phyloP scores from a whole-genome alignment of 2,113 vertebrate species.

The Tonatia bakeri region DNA sequence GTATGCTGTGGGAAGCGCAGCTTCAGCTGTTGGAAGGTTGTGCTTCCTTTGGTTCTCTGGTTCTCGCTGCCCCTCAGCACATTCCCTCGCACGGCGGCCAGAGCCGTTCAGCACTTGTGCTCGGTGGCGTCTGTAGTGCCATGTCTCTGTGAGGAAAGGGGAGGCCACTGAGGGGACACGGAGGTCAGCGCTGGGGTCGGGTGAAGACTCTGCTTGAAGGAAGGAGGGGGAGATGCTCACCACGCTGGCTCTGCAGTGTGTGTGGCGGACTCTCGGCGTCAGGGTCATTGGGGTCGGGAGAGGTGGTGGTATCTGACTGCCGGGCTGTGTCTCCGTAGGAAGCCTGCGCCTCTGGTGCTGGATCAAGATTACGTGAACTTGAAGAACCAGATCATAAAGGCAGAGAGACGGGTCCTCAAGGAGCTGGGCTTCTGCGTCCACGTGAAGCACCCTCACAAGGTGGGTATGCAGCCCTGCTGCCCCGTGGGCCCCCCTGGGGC shows the following conservation, averaged over 20 bases:
- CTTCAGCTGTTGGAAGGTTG: too few species aligned
- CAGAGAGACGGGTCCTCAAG: conserved; percentile 88
- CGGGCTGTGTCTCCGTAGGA: conserved; percentile 72
- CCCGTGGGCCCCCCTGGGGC: fast-evolving
- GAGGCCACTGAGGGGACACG: too few species aligned
- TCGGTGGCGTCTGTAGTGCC: not conserved
- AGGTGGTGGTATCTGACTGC: not conserved
- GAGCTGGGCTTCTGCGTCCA: conserved; percentile 92
- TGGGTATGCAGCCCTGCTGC: conserved; percentile 68
- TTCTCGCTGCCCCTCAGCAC: fast-evolving
- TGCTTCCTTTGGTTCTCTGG: not conserved
- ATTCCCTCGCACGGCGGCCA: fast-evolving
- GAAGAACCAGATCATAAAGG: conserved; percentile 90
- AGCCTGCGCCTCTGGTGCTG: conserved; percentile 83
- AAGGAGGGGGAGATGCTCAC: not conserved
- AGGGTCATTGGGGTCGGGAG: not conserved
- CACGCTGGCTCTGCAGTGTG: fast-evolving
- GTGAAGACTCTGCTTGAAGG: not conserved
- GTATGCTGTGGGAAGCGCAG: not conserved
- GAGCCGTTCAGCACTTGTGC: fast-evolving
- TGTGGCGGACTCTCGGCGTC: too few species aligned
- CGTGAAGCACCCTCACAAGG: conserved; percentile 92
- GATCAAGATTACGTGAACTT: conserved; percentile 88
- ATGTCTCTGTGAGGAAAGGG: not conserved
- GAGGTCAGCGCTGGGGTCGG: not conserved